These are phyloP conservation scores for Myoxocephalus aenaeus DNA, from an alignment of 2,797 vertebrate genomes.

Conservation along the genomic window DNA sequence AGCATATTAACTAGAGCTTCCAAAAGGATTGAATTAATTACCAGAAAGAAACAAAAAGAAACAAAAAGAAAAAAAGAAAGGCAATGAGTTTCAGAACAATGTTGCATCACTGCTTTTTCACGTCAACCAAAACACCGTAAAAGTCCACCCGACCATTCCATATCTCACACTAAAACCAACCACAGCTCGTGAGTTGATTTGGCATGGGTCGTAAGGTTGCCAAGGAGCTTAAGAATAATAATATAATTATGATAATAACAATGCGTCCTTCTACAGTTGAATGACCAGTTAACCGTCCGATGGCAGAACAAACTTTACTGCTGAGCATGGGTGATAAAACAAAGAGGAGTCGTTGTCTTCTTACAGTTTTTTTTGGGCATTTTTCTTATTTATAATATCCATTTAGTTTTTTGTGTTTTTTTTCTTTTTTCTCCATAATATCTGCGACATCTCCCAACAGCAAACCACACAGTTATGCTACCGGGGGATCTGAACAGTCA, in stretches of 20 bases:
- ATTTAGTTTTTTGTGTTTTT: conserved; percentile 73
- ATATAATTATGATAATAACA: conserved; percentile 80
- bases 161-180: conserved; percentile 92
- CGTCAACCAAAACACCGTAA: conserved; percentile 95
- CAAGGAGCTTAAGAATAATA: conserved; percentile 85
- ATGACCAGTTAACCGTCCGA: conserved; percentile 89
- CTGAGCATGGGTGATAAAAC: conserved; percentile 94
- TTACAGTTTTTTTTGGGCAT: conserved; percentile 79
- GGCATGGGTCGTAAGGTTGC: conserved; percentile 90
- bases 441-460: conserved; percentile 93
- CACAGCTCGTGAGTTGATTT: conserved; percentile 91
- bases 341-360: conserved; percentile 87
- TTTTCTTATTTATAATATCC: conserved; percentile 83
- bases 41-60: conserved; percentile 88
- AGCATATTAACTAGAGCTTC: conserved; percentile 97
- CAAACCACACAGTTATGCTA: conserved; percentile 93
- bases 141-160: conserved; percentile 91
- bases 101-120: conserved; percentile 97
- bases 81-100: conserved; percentile 98
- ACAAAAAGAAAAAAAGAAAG: conserved; percentile 88
- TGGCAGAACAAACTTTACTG: conserved; percentile 94
- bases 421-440: conserved; percentile 85
- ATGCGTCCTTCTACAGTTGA: conserved; percentile 88
- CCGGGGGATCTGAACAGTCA: conserved; percentile 95
- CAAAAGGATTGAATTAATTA: conserved; percentile 94